These are phyloP conservation scores for Rhagologus leucostigma DNA, from an alignment of 2,113 vertebrate genomes.

Conservation along the genomic window DNA sequence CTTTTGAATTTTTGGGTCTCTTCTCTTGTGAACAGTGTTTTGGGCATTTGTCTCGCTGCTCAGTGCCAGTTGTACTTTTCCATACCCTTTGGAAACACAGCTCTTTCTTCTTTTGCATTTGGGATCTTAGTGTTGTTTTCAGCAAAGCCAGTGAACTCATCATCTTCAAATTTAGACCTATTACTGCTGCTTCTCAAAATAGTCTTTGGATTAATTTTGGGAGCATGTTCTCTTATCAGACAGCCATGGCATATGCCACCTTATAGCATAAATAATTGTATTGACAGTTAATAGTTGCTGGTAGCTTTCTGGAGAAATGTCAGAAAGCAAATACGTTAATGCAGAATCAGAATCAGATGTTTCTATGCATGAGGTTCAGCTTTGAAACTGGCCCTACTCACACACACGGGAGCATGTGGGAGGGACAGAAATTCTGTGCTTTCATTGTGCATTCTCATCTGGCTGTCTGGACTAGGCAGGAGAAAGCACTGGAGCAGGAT, in stretches of 20 bases:
- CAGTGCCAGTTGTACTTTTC: background rate
- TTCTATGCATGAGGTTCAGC: background rate
- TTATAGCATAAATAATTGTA: background rate
- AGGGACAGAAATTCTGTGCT: background rate
- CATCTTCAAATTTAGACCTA: background rate
- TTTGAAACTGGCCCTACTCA: background rate
- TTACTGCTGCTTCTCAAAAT: background rate
- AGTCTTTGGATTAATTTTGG: background rate
- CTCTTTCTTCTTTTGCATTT: background rate
- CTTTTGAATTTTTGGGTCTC: background rate
- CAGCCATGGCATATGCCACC: background rate
- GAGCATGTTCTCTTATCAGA: background rate
- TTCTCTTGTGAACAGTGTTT: background rate
- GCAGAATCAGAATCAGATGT: background rate
- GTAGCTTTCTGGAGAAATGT: background rate
- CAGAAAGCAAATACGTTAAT: background rate
- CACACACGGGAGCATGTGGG: background rate
- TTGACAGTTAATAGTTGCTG: background rate
- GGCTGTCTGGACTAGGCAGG: background rate
- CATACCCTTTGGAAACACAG: background rate
- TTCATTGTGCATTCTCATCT: accelerated
- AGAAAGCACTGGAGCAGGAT: background rate
- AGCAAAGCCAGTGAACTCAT: background rate
- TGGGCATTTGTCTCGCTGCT: accelerated
- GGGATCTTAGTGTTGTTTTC: background rate